Base-by-base conservation (phyloP, 2,797 vertebrate genomes). In the Microctenopoma lineatum region DNA sequence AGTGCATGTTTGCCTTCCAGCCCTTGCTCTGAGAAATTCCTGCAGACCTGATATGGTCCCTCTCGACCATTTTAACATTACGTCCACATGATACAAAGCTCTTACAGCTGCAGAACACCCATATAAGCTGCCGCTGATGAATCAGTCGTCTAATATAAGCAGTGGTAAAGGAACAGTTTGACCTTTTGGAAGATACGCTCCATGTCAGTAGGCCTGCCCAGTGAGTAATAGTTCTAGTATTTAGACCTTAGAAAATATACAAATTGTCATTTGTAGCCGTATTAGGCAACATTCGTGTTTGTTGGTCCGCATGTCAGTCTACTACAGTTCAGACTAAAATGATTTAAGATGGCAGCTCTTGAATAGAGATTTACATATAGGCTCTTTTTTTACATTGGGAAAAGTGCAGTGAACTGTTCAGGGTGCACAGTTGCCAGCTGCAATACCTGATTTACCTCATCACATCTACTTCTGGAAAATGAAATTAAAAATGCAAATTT, bases 391-490 rank as follows among this genome's bases (percentile, higher is more conserved):
- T 36, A 56, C n/a, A 12, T 59, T 42, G 58, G 59, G 39, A 21
- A 59, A 63, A 55, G 51, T 57, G 68, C 76, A 73, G 58, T 56
- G 32, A 42, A 27, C 58, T 18, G 2, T 79, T 69, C n/a, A 18
- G 27, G 32, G 38, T 54, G 66, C 65, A 44, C 21, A 21, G 21
- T 21, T 21, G 21, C 21, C 21, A 21, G 21, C 21, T 21, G 21
- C 21, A 21, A 21, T 21, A 21, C 21, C 21, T 21, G 21, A 21
- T 21, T 21, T 21, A 21, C 21, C 21, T 21, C 21, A 21, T 21
- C 21, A 21, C 21, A 21, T 21, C 21, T 21, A 21, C 21, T 21
- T 21, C 21, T 21, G 21, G 21, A 21, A 21, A 21, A 21, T 21
- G 21, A 21, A 21, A 21, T 21, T 21, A 21, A 21, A 21, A 21